phyloP scores from a whole-genome alignment of 2,888 invertebrate species.

The Hyposoter didymator region DNA sequence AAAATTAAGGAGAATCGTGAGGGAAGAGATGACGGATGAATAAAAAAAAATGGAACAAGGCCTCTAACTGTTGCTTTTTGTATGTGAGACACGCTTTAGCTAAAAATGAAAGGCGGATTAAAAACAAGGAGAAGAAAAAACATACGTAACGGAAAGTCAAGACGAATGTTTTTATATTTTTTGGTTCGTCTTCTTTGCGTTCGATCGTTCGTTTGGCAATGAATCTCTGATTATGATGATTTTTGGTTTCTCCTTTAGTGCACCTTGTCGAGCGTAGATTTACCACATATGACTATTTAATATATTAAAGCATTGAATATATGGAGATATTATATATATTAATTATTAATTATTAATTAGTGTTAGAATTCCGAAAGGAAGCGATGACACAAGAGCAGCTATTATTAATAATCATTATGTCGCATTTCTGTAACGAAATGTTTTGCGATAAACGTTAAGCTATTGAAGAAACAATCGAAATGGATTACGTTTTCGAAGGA shows the following conservation, averaged over 20 bases:
- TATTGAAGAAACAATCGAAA: constrained; percentile 28
- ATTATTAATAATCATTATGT: constrained; percentile 76
- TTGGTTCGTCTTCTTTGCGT: constrained; percentile 70
- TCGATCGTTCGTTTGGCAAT: constrained; percentile 66
- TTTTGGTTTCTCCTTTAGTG: constrained; percentile 61
- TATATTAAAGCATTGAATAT: constrained; percentile 79
- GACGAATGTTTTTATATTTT: constrained; percentile 72
- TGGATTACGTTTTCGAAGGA: constrained; percentile 12
- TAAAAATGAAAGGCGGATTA: constrained; percentile 56
- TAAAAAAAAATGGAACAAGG: constrained; percentile 77
- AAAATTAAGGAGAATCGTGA: constrained; percentile 20
- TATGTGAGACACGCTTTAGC: constrained; percentile 82
- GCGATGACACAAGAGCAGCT: constrained; percentile 76
- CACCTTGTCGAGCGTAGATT: constrained; percentile 73
- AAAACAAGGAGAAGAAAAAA: constrained; percentile 25
- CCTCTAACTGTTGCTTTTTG: constrained; percentile 84
- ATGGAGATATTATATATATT: constrained; percentile 76
- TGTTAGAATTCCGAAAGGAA: constrained; percentile 75
- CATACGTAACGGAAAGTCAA: constrained; percentile 16
- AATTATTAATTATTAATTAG: constrained; percentile 74
- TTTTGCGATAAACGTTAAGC: constrained; percentile 66
- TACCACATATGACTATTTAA: constrained; percentile 80
- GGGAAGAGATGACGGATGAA: constrained; percentile 6
- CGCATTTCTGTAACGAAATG: constrained; percentile 71
- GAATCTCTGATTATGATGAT: constrained; percentile 72